Base-by-base conservation (phyloP, 2,888 invertebrate species). In the Phyto melanocephala region DNA sequence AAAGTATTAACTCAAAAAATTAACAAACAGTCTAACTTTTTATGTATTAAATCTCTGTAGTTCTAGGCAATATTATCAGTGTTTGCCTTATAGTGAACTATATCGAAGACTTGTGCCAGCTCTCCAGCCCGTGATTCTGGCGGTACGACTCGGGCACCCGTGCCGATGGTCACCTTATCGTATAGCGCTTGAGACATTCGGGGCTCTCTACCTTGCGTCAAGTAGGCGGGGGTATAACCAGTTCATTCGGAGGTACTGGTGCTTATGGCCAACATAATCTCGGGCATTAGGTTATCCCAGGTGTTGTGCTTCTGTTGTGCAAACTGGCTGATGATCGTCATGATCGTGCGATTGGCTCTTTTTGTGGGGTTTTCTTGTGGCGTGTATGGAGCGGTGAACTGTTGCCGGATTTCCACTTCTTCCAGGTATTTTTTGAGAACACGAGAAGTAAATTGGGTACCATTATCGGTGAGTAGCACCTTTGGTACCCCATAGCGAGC, bases 351-450 rank as follows among this genome's bases (percentile, higher is more conserved):
- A 7, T 60, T 60, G 0, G 37, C 47, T 1, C 60, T 13, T 8
- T 71, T 50, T 1, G 60, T 60, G 0, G 71, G 71, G 15, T 50
- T 71, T 15, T 71, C 50, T 10, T 71, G 71, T 0, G 71, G 60
- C 20, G 11, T 42, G 17, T 70, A 70, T 2, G 56, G 33, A 1
- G 58, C 56, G 3, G 67, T 67, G 1, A 28, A 42, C 15, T 52
- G 67, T 4, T 40, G 52, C 13, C n/a, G 7, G 3, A 71, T 20
- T 0, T 60, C 58, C 10, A 71, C 2, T 4, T 71, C 60, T 10
- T 11, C 0, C 3, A 60, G 1, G 8, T 37, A 60, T 11, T 22
- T 10, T 20, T 11, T 5, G 0, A 47, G 2, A 1, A 15, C 10
- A 0, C 20, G 33, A 11, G n/a, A 11, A 1, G 47, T 50, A 10